Conservation (phyloP, 2,888 invertebrate genomes). For the Rhagonycha lutea region DNA sequence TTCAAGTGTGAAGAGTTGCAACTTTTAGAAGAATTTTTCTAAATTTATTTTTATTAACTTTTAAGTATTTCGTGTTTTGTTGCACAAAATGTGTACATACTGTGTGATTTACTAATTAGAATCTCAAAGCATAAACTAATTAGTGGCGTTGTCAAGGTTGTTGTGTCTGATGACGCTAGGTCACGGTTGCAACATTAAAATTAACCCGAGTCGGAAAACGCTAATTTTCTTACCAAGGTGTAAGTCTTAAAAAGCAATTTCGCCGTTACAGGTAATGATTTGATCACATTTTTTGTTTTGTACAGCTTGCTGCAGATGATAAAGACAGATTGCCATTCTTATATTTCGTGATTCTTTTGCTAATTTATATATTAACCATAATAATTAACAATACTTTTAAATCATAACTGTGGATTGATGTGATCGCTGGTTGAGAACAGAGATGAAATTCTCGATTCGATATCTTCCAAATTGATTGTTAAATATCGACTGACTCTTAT, state of each 20-base stretch:
- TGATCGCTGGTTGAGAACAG: too few species aligned
- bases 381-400: too few species aligned
- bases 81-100: neutral
- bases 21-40: neutral
- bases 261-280: neutral
- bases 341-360: too few species aligned
- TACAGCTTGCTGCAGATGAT: too few species aligned
- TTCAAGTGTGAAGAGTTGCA: neutral
- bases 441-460: too few species aligned
- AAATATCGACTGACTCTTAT: neutral
- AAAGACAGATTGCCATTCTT: too few species aligned
- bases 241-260: neutral
- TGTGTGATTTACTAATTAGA: neutral
- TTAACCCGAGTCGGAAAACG: neutral
- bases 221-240: neutral
- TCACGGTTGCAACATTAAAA: neutral
- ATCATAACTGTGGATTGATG: too few species aligned
- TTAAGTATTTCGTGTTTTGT: neutral
- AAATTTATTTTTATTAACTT: neutral
- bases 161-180: neutral
- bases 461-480: too few species aligned
- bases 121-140: neutral
- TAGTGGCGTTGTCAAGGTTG: neutral
- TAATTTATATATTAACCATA: too few species aligned
- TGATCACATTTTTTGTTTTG: too few species aligned